Conservation (phyloP, 2,888 invertebrate genomes). For the Bugulina stolonifera region DNA sequence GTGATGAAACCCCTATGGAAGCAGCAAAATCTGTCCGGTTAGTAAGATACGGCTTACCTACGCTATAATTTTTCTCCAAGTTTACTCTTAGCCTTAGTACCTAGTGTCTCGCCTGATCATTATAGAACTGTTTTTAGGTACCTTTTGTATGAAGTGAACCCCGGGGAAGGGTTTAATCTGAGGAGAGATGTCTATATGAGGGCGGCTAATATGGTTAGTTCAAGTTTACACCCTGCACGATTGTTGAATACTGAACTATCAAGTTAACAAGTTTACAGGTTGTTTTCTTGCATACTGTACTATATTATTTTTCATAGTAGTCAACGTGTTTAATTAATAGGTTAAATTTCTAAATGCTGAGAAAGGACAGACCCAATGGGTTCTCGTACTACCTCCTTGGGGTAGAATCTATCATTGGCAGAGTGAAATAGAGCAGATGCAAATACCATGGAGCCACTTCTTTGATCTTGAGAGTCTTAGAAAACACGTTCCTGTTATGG, state of each 20-base stretch:
- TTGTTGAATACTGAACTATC: neutral
- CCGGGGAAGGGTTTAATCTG: constrained; percentile 92
- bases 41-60: neutral
- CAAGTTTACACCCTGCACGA: constrained; percentile 35
- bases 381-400: constrained; percentile 84
- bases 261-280: too few relatives aligned
- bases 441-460: constrained; percentile 73
- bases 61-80: too few relatives aligned
- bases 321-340: neutral
- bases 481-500: constrained; percentile 75
- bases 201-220: constrained; percentile 73
- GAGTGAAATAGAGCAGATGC: constrained; percentile 55
- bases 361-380: constrained; percentile 37
- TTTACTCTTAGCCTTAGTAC: too few relatives aligned
- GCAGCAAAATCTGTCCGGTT: constrained; percentile 9
- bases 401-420: constrained; percentile 83
- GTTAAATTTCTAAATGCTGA: constrained; percentile 21
- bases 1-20: neutral
- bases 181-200: constrained; percentile 92
- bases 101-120: too few relatives aligned
- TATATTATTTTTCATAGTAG: too few relatives aligned
- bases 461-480: constrained; percentile 76
- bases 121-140: constrained; percentile 63
- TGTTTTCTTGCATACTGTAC: neutral
- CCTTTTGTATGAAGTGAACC: constrained; percentile 87